These are phyloP conservation scores for Jaculus jaculus DNA, from an alignment of 2,113 vertebrate species.

Conservation along the genomic window DNA sequence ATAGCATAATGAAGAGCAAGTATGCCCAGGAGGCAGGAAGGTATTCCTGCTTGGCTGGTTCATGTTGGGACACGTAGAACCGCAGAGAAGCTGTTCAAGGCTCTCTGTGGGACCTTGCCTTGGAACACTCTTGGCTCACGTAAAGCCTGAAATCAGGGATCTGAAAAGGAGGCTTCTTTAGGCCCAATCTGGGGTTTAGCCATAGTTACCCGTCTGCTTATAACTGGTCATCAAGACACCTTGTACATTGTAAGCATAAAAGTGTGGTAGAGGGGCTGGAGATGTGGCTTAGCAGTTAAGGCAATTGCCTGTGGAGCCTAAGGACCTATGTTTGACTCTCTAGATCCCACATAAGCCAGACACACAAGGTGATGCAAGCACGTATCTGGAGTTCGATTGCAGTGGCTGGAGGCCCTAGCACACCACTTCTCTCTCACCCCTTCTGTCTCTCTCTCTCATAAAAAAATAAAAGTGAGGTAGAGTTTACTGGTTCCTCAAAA, in stretches of 20 bases:
- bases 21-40: constrained; percentile 53
- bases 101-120: not conserved
- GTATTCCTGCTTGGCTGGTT: constrained; percentile 65
- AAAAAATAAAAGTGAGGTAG: not conserved
- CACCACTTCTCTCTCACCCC: too few species aligned
- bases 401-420: too few species aligned
- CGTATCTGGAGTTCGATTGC: too few species aligned
- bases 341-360: too few species aligned
- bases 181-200: not conserved
- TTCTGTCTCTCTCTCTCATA: too few species aligned
- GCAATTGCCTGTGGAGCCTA: too few species aligned
- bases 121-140: constrained; percentile 7
- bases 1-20: not conserved
- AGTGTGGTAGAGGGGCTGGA: not conserved
- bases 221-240: constrained; percentile 20
- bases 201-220: not conserved
- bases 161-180: constrained; percentile 20
- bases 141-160: not conserved
- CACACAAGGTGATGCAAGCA: too few species aligned
- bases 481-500: not conserved
- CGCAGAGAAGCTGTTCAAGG: constrained; percentile 36
- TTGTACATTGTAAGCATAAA: constrained; percentile 28
- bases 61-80: constrained; percentile 31
- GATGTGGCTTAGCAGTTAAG: too few species aligned
- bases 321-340: too few species aligned